Base-by-base conservation (phyloP, 2,888 invertebrate species). In the Taenaris catops region DNA sequence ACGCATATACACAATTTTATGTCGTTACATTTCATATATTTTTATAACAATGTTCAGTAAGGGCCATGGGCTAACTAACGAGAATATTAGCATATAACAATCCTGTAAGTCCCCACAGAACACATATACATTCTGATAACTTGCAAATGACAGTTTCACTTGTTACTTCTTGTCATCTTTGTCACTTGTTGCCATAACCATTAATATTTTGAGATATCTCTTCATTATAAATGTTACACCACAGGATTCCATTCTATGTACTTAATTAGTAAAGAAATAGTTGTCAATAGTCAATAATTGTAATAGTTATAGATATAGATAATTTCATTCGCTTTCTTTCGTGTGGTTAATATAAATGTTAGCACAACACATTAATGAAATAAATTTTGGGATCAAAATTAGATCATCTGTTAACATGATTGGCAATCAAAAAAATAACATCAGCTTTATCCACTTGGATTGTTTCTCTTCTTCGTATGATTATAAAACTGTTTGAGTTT, bases 371-470 rank as follows among this genome's bases (percentile, higher is more conserved):
- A 20, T 38, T 34, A 16, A 34, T 32, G 25, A 44, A 33, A 27
- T 32, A n/a, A n/a, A 51, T 64, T 74, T 81, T 81, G 81, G 79
- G 81, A 81, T 81, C 83, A 76, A 75, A 76, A 74, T 57, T 61
- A 47, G 50, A 41, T 41, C 6, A 31, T 53, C 40, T 49, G 44
- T 51, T 51, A 55, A 55, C n/a, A 31, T 36, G 37, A 54, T 73
- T 55, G 62, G 66, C 50, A 46, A 54, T 50, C 57, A 46, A 73
- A 72, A 69, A 56, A n/a, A 55, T 41, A 45, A 4, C 5, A 24
- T 21, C 23, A 8, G 39, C 34, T 29, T 34, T 33, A 24, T 25
- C 28, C 18, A 45, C 35, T 24, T 27, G 37, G 27, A 23, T 34
- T 1, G 11, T 21, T 12, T 21, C 3, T 14, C 3, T n/a, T n/a